phyloP scores from a whole-genome alignment of 2,113 vertebrate species.

The Sitta europaea region DNA sequence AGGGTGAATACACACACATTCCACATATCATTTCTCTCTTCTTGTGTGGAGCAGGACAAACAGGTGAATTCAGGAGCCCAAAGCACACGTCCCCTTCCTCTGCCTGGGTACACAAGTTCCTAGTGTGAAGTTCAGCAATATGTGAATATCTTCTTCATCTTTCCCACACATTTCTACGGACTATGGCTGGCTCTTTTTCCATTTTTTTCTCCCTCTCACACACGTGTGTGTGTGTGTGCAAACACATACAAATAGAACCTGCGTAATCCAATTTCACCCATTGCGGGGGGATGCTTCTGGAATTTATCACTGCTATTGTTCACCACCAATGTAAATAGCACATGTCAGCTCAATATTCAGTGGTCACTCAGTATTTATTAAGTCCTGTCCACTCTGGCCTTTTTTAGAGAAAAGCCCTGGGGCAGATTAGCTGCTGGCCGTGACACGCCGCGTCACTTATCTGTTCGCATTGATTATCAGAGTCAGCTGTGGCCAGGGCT shows the following conservation, averaged over 20 bases:
- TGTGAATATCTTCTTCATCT: neutral
- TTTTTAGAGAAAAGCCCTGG: slow-evolving; percentile 68
- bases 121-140: accelerated
- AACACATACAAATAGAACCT: neutral
- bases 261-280: slow-evolving; percentile 59
- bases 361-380: slow-evolving; percentile 79
- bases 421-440: slow-evolving; percentile 66
- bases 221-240: neutral
- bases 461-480: slow-evolving; percentile 77
- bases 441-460: slow-evolving; percentile 71
- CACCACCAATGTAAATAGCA: slow-evolving; percentile 55
- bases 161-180: neutral
- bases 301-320: slow-evolving; percentile 69
- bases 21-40: accelerated
- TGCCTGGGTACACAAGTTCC: neutral
- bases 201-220: neutral
- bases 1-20: neutral
- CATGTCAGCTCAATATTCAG: slow-evolving; percentile 66
- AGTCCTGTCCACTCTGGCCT: slow-evolving; percentile 76
- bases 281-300: slow-evolving; percentile 49
- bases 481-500: slow-evolving; percentile 78
- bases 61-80: accelerated
- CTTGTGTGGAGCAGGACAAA: neutral
- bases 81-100: accelerated
- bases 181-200: accelerated